phyloP scores from a whole-genome alignment of 2,888 invertebrate species.

The Helleia helle region DNA sequence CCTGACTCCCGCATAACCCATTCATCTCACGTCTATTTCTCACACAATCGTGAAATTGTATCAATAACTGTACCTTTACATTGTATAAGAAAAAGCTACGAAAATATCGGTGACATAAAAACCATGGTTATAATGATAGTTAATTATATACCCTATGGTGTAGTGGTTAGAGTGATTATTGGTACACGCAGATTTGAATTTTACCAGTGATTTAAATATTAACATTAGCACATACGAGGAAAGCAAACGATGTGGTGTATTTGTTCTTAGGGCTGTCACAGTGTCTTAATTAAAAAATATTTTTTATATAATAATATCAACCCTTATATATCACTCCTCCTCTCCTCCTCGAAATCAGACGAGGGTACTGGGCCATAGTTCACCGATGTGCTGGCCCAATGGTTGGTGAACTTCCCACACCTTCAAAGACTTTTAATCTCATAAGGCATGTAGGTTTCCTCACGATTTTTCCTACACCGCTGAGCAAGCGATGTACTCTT shows the following conservation, averaged over 20 bases:
- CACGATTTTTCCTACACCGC: no score
- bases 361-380: no score
- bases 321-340: no score
- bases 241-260: neutral
- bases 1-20: neutral
- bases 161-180: neutral
- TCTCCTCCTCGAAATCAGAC: no score
- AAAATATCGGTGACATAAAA: neutral
- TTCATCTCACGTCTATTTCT: neutral
- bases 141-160: neutral
- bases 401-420: no score
- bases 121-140: neutral
- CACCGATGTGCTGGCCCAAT: no score
- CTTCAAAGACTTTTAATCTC: no score
- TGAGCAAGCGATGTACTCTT: no score
- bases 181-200: neutral
- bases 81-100: neutral
- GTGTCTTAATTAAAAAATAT: no score
- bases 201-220: constrained; percentile 3
- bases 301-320: no score
- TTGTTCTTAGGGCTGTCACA: neutral
- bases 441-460: no score
- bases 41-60: neutral
- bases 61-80: neutral
- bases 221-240: constrained; percentile 8